Evolutionary conservation across 2,888 invertebrate genomes (phyloP).

Genomic region (Teleiodes luculella): DNA sequence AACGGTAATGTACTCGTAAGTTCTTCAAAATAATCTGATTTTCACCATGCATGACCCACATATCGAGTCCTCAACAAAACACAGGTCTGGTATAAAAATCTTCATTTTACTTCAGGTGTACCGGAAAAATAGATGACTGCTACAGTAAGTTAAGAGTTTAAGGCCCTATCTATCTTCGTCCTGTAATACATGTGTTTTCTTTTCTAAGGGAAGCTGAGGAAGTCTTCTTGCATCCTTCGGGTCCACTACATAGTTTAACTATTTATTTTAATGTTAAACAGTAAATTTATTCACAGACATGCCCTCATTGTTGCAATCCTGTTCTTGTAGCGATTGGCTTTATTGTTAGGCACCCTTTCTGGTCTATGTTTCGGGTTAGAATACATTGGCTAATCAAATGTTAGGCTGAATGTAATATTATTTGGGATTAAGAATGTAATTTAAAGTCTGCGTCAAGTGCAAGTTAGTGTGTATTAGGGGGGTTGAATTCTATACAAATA

Average conservation of each 20-base stretch:
- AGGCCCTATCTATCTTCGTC: background rate
- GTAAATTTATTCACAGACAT: slow-evolving; percentile 25
- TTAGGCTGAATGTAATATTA: too few relatives aligned
- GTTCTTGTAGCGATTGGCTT: slow-evolving; percentile 1
- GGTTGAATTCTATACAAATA: too few relatives aligned
- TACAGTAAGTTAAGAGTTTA: background rate
- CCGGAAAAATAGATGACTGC: background rate
- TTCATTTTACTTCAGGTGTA: background rate
- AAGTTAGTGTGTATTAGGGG: background rate
- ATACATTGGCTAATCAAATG: background rate
- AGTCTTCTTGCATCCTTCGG: slow-evolving; percentile 19
- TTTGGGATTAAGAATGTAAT: too few relatives aligned
- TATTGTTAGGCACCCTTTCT: slow-evolving; percentile 3
- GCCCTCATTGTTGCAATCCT: slow-evolving; percentile 2
- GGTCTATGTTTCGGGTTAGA: slow-evolving; percentile 3
- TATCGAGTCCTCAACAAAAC: background rate
- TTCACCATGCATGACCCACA: too few relatives aligned
- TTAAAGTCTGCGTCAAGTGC: too few relatives aligned
- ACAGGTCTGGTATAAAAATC: background rate
- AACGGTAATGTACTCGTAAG: background rate
- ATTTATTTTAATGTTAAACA: slow-evolving; percentile 25
- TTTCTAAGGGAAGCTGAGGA: slow-evolving; percentile 55
- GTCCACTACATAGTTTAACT: slow-evolving; percentile 28
- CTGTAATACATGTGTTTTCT: slow-evolving; percentile 48
- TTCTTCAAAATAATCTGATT: background rate